These are phyloP conservation scores for Trichogramma pretiosum DNA, from an alignment of 1,140 invertebrate genomes.

Conservation along the genomic window DNA sequence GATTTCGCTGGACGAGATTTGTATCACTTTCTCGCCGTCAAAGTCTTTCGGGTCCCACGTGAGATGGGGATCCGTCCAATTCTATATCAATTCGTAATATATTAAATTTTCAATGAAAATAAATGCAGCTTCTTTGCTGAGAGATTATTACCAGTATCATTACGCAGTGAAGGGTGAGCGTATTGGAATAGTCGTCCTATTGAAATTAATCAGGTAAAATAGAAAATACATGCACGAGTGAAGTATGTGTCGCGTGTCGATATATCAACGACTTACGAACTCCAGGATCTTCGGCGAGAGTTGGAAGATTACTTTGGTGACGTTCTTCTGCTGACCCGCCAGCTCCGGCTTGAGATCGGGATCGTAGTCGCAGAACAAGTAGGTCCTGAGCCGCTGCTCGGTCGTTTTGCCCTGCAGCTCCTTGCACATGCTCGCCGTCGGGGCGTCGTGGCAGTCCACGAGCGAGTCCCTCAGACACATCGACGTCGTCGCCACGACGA, in stretches of 20 bases:
- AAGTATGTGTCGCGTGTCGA: no score
- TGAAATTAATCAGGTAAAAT: background rate
- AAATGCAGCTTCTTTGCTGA: no score
- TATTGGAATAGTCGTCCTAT: conserved; percentile 17
- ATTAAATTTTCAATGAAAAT: no score
- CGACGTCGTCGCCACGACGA: no score
- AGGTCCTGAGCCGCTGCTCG: conserved; percentile 28
- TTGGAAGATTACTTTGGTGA: background rate
- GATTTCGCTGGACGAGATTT: conserved; percentile 30
- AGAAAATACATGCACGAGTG: background rate
- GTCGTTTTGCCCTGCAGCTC: conserved; percentile 20
- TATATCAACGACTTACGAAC: conserved; percentile 24
- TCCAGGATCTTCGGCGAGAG: conserved; percentile 12
- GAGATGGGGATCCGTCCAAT: conserved; percentile 41
- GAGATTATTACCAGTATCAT: no score
- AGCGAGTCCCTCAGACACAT: background rate
- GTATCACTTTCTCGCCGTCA: conserved; percentile 26
- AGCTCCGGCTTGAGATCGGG: conserved; percentile 36
- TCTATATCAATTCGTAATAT: no score
- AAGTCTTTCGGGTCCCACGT: conserved; percentile 38
- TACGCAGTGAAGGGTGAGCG: conserved; percentile 15
- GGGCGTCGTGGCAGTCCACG: background rate
- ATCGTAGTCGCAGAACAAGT: conserved; percentile 45
- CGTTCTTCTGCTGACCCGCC: conserved; percentile 30
- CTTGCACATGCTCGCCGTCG: conserved; percentile 21